Evolutionary conservation across 1,140 invertebrate genomes (phyloP), one percentile per base, ranked within the genome.

Genomic region (Ganaspis sp.): DNA sequence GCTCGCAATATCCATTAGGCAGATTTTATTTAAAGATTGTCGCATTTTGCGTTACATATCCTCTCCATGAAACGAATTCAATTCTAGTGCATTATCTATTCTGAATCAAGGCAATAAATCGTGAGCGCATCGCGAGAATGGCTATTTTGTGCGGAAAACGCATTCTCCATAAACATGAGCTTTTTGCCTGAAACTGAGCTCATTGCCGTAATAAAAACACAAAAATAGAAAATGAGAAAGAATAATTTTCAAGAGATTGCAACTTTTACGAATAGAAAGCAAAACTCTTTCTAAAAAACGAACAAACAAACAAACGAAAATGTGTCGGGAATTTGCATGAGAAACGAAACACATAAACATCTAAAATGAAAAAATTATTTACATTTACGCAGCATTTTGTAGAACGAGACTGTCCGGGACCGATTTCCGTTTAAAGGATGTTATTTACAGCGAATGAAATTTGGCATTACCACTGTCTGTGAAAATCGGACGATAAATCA

Each of bases 381-480:
- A 29, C 54, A 64, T 64, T 29, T 64, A 49, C 3, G 45, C n/a
- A 29, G 23, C 23, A 12, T 64, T 64, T 64, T 64, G 12, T 64
- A 29, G n/a, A 4, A 26, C 8, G 26, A 64, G 23, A 15, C 11
- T 12, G 58, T 3, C 21, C 21, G 54, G 4, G 21, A n/a, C 26
- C 23, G 58, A 64, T 64, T 64, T 64, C 58, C 58, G 58, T 64
- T 64, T 29, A 64, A 11, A 29, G 23, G 21, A 64, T 64, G 58
- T 64, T 64, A 64, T 64, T 64, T 64, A 64, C 58, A 64, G 58
- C 58, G 58, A n/a, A 34, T 64, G 58, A 64, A 64, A 64, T 64
- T 64, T 29, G 58, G 58, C 58, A 64, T 64, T 64, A 64, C 58
- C 58, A 64, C 58, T 64, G 58, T 64, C 23, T 29, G 23, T 64